phyloP scores from a whole-genome alignment of 2,797 vertebrate species.

The Rhincodon typus region DNA sequence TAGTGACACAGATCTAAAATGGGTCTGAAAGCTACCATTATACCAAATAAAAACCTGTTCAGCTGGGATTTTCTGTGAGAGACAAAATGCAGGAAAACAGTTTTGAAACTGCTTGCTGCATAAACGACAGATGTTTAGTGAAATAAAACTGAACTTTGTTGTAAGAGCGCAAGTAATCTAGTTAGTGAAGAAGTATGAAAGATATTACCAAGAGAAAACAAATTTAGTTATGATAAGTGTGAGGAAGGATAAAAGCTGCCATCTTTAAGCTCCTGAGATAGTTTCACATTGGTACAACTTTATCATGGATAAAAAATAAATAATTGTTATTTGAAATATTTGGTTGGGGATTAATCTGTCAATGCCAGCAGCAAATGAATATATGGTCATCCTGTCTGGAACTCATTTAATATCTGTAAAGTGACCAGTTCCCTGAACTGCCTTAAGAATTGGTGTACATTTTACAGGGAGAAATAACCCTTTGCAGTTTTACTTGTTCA shows the following conservation, averaged over 20 bases:
- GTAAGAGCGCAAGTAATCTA: slow-evolving; percentile 35
- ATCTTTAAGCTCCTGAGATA: background rate
- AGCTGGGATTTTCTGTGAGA: slow-evolving; percentile 37
- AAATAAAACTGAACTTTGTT: background rate
- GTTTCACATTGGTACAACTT: background rate
- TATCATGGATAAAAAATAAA: background rate
- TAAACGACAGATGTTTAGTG: slow-evolving; percentile 34
- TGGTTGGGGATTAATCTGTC: background rate
- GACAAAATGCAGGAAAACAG: slow-evolving; percentile 25
- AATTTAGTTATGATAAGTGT: background rate
- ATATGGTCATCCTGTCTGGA: background rate
- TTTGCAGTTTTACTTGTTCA: background rate
- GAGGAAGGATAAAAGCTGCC: background rate
- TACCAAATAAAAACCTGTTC: slow-evolving; percentile 40
- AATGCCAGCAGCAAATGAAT: background rate
- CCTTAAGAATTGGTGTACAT: background rate
- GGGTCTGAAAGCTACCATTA: slow-evolving; percentile 38
- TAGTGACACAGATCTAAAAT: slow-evolving; percentile 45
- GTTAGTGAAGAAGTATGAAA: slow-evolving; percentile 40
- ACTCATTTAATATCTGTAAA: background rate
- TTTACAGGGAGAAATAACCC: background rate
- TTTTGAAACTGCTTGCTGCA: slow-evolving; percentile 23
- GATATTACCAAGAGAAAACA: background rate
- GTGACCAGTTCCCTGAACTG: background rate
- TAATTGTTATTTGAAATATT: background rate